Evolutionary conservation across 2,113 vertebrate genomes (phyloP).

Genomic region (Peromyscus leucopus): DNA sequence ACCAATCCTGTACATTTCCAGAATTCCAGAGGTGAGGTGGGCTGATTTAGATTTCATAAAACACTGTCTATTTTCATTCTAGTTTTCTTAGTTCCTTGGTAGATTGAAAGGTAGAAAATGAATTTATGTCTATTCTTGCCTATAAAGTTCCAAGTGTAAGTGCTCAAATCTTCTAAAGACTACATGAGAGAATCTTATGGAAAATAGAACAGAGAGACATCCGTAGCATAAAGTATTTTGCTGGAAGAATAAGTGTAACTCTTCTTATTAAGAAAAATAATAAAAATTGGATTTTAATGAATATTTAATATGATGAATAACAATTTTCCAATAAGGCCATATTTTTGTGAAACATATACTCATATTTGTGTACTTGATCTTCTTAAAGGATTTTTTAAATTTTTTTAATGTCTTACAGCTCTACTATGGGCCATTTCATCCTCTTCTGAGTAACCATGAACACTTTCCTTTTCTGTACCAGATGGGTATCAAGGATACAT

Average conservation of each 20-base stretch:
- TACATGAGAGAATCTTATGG: background rate
- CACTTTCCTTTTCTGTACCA: background rate
- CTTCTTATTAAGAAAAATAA: background rate
- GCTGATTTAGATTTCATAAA: background rate
- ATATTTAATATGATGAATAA: background rate
- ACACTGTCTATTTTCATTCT: background rate
- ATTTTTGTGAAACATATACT: background rate
- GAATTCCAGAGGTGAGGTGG: background rate
- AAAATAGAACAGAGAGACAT: background rate
- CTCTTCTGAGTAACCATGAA: background rate
- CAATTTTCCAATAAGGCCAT: background rate
- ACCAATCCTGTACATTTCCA: background rate
- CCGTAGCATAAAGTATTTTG: background rate
- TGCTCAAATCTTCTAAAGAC: background rate
- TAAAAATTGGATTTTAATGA: background rate
- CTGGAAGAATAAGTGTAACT: background rate
- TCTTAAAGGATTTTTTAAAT: background rate
- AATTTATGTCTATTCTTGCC: background rate
- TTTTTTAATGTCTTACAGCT: background rate
- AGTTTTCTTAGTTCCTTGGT: background rate
- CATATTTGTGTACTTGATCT: background rate
- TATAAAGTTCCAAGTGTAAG: background rate
- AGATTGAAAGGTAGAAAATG: background rate
- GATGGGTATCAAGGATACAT: background rate
- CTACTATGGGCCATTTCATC: background rate